These are phyloP conservation scores for Muntiacus muntjak DNA, from an alignment of 2,113 vertebrate genomes.

Conservation along the genomic window DNA sequence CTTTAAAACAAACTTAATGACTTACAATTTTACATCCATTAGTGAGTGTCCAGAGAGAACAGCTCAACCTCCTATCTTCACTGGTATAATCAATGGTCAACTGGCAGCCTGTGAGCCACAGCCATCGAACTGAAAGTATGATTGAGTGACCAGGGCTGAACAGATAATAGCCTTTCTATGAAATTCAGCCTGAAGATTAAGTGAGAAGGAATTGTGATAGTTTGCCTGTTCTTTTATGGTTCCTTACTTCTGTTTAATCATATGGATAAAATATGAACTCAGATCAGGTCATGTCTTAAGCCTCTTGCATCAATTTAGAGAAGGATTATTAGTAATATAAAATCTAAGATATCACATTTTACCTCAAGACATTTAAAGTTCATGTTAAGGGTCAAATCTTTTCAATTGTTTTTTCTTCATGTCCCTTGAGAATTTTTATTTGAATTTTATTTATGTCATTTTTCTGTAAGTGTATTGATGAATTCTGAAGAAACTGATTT, in stretches of 20 bases:
- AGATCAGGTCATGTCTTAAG: not conserved
- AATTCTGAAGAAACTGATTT: not conserved
- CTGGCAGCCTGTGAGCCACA: not conserved
- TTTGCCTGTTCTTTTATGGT: not conserved
- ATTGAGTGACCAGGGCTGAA: not conserved
- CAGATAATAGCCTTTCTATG: not conserved
- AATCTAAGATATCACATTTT: not conserved
- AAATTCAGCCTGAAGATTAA: not conserved
- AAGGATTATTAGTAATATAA: not conserved
- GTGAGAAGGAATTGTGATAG: not conserved
- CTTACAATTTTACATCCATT: not conserved
- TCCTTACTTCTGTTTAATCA: not conserved
- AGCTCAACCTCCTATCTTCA: not conserved
- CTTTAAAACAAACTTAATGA: not conserved
- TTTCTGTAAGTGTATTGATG: not conserved
- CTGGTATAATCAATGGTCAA: not conserved
- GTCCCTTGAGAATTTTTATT: not conserved
- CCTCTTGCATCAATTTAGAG: not conserved
- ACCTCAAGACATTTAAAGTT: not conserved
- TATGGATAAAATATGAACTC: not conserved
- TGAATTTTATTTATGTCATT: too few relatives aligned
- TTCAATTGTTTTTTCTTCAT: not conserved
- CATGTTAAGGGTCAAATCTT: not conserved
- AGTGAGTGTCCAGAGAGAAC: not conserved
- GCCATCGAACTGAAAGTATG: not conserved